phyloP scores from a whole-genome alignment of 2,888 invertebrate genomes.

The Macrophya annulata region DNA sequence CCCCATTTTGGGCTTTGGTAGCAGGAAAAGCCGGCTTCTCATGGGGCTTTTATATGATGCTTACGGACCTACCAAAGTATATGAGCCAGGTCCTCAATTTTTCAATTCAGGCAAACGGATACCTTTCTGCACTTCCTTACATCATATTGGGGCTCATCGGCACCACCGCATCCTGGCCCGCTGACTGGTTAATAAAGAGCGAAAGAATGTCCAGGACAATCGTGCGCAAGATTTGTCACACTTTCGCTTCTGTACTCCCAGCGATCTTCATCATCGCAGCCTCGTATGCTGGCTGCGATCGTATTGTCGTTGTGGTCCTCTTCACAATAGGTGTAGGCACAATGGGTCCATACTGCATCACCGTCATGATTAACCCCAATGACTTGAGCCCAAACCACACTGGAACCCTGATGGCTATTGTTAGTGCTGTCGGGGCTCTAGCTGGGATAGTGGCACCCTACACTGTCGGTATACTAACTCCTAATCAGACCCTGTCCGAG shows the following conservation, averaged over 20 bases:
- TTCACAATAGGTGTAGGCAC: constrained; percentile 1
- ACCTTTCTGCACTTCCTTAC: constrained; percentile 62
- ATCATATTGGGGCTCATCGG: not conserved
- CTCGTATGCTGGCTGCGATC: not conserved
- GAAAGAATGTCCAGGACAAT: not conserved
- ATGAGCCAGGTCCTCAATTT: constrained; percentile 78
- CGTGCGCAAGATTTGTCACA: not conserved
- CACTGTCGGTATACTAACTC: not conserved
- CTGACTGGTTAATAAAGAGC: not conserved
- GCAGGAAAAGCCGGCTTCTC: constrained; percentile 81
- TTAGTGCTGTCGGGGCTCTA: not conserved
- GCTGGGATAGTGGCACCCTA: constrained; percentile 5
- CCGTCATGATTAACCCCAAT: constrained; percentile 12
- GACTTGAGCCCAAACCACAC: not conserved
- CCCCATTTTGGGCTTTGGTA: constrained; percentile 78
- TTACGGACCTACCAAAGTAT: constrained; percentile 78
- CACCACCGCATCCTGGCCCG: not conserved
- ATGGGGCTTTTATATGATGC: constrained; percentile 77
- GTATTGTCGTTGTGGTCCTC: not conserved
- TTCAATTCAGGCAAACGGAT: constrained; percentile 78
- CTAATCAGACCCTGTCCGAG: constrained; percentile 57
- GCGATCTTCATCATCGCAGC: constrained; percentile 3
- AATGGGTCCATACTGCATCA: not conserved
- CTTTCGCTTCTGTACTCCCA: not conserved
- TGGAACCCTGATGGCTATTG: not conserved